Conservation (phyloP, 2,113 vertebrate species). For the Amia ocellicauda region DNA sequence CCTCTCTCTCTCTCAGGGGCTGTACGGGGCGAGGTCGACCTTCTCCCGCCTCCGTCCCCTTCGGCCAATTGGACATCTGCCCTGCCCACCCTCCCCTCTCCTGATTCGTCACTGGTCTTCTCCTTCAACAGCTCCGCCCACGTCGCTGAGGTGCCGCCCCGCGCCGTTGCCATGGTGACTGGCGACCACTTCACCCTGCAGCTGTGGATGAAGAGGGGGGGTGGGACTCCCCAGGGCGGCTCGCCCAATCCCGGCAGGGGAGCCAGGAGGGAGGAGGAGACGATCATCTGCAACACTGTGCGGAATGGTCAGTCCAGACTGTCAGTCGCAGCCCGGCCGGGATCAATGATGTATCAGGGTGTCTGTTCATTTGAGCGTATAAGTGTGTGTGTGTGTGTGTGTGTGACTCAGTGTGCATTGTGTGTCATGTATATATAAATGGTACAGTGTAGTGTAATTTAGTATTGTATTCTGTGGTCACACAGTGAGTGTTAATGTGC, state of each 20-base stretch:
- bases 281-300: constrained; percentile 87
- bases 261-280: constrained; percentile 86
- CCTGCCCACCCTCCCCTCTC: constrained; percentile 89
- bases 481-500: too few species aligned
- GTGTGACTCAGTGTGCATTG: constrained; percentile 3
- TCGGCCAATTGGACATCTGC: constrained; percentile 86
- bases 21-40: constrained; percentile 87
- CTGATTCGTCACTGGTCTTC: constrained; percentile 93
- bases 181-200: constrained; percentile 92
- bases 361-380: background rate
- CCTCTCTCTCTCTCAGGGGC: constrained; percentile 67
- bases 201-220: constrained; percentile 89
- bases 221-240: constrained; percentile 68
- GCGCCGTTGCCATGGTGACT: constrained; percentile 55
- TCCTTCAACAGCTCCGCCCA: constrained; percentile 93
- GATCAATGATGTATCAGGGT: background rate
- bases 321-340: background rate
- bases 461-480: too few species aligned
- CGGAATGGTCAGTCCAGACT: constrained; percentile 75
- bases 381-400: background rate
- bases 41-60: constrained; percentile 85
- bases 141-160: constrained; percentile 81
- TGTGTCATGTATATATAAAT: background rate
- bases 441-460: too few species aligned
- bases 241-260: constrained; percentile 54